Percentiles rank a stretch among this genome's conserved stretches.
Evolutionary conservation across 2,113 vertebrate genomes (phyloP).

Genomic region (Callocephalon fimbriatum): DNA sequence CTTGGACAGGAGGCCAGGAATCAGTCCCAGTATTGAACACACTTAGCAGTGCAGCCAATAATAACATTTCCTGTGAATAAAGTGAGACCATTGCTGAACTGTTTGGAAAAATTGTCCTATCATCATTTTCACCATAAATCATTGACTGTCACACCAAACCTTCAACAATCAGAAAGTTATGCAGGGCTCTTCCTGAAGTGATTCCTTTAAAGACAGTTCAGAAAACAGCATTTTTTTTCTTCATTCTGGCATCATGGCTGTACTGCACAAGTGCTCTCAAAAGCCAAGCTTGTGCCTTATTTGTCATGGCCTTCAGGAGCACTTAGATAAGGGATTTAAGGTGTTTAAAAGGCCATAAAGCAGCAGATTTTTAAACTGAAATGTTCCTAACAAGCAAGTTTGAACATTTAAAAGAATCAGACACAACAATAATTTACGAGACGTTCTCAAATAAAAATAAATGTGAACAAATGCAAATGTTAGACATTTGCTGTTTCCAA

Average conservation of each 20-base stretch:
- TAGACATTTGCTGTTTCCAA: constrained; percentile 5
- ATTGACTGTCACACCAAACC: constrained; percentile 34
- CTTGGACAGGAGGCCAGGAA: constrained; percentile 25
- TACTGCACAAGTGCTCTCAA: background rate
- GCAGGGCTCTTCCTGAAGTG: background rate
- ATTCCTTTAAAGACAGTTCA: background rate
- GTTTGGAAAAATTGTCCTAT: constrained; percentile 34
- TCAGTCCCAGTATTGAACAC: background rate
- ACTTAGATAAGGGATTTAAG: background rate
- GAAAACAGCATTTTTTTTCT: background rate
- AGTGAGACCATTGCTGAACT: background rate
- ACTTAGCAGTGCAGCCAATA: constrained; percentile 26
- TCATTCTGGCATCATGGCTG: background rate
- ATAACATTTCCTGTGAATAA: constrained; percentile 56
- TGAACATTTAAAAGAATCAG: background rate
- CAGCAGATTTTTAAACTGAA: background rate
- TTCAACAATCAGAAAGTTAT: background rate
- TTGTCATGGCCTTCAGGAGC: background rate
- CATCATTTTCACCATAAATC: constrained; percentile 59
- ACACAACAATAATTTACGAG: background rate
- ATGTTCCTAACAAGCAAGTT: background rate
- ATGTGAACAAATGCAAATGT: constrained; percentile 7
- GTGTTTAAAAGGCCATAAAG: background rate
- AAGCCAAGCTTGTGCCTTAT: background rate
- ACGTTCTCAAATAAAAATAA: constrained; percentile 5